These are phyloP conservation scores for Neoarius graeffei DNA, from an alignment of 2,113 vertebrate genomes.

Conservation along the genomic window DNA sequence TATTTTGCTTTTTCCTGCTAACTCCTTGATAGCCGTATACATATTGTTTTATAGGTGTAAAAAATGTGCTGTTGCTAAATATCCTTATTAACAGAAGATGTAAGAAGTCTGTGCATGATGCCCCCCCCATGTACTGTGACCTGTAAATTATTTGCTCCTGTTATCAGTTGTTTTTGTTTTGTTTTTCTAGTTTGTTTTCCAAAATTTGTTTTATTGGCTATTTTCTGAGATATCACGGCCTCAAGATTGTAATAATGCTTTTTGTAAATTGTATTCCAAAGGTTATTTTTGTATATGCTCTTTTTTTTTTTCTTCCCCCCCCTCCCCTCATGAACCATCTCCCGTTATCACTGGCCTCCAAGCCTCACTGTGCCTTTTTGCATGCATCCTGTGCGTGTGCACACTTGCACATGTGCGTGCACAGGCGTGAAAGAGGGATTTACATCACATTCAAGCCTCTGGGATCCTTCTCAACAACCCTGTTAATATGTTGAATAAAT, in stretches of 20 bases:
- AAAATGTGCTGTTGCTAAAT: conserved; percentile 87
- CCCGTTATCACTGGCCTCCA: conserved; percentile 76
- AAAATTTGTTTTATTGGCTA: conserved; percentile 73
- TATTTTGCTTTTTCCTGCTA: conserved; percentile 67
- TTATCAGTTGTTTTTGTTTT: conserved; percentile 73
- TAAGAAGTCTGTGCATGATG: conserved; percentile 94
- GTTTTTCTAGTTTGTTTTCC: conserved; percentile 58
- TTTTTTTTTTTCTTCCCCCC: conserved; percentile 43
- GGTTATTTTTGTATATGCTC: conserved; percentile 98
- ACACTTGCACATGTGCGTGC: background rate
- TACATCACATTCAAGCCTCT: conserved; percentile 55
- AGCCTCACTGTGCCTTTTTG: conserved; percentile 93
- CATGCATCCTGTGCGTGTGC: conserved; percentile 59
- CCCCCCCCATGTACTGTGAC: conserved; percentile 80
- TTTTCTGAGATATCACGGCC: conserved; percentile 79
- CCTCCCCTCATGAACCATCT: conserved; percentile 58
- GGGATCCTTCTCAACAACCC: conserved; percentile 52
- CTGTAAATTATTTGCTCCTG: conserved; percentile 94
- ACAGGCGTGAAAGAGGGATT: conserved; percentile 32
- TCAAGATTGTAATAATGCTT: conserved; percentile 89
- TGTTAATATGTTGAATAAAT: conserved; percentile 82
- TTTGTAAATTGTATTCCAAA: conserved; percentile 99
- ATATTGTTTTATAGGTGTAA: conserved; percentile 94
- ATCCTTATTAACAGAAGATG: conserved; percentile 94
- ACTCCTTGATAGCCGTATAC: conserved; percentile 81